Evolutionary conservation across 2,888 invertebrate species (phyloP), one percentile per base, ranked within the genome.

Genomic region (Helleia helle): DNA sequence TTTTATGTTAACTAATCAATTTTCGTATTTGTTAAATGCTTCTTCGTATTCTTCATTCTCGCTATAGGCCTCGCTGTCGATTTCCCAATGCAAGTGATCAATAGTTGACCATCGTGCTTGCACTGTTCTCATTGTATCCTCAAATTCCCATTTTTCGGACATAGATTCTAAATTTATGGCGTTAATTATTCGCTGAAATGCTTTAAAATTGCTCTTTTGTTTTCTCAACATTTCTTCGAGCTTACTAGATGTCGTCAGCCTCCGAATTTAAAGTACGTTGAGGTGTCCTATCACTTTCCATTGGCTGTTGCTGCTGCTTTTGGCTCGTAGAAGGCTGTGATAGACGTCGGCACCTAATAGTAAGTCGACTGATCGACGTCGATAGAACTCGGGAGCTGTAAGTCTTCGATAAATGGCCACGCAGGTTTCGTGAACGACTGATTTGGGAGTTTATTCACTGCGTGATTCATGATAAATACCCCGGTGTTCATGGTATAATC

Each of bases 391-490:
- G n/a, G n/a, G n/a, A 45, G 27, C 3, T 36, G 24, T 4, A 45
- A 27, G 8, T 26, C 13, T 18, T 40, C 24, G n/a, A 45, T 11
- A 15, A 37, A 36, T 7, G 15, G 11, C 28, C 25, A 41, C 6
- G 22, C 9, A 7, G 44, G 44, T 26, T 30, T 38, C 7, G 8
- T n/a, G 15, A 44, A 41, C 3, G 41, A 17, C 3, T 18, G 11
- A 18, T 15, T 41, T 4, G 41, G 44, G 13, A 41, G 18, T 4
- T 44, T 44, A 6, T 31, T 41, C 1, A 41, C 27, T 3, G 41
- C 25, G 8, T 24, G 42, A 8, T 43, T 45, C 45, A 48, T 45
- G 1, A 48, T 40, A 6, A 41, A 12, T 8, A 24, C 43, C 0
- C 46, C 36, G 1, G 38, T 26, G 8, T 30, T 27, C 5, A 47